Conservation (phyloP, 37 sponge, comb jelly and placozoan species). For the Bolinopsis microptera region DNA sequence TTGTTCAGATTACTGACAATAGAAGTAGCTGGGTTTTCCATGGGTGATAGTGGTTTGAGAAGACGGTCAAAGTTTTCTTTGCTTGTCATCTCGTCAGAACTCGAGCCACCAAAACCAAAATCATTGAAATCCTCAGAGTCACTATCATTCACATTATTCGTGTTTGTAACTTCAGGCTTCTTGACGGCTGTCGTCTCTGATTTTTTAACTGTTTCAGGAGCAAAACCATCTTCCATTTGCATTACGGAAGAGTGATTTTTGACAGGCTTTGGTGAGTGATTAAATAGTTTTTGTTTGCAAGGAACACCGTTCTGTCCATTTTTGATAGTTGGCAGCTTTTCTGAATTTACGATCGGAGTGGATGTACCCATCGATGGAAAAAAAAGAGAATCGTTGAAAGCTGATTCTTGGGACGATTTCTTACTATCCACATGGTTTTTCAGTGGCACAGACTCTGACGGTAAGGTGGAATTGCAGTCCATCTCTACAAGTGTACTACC, state of each 20-base stretch:
- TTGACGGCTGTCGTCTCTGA: background rate
- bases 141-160: background rate
- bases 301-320: background rate
- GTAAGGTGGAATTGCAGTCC: background rate
- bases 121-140: slow-evolving; percentile 47
- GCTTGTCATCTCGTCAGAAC: slow-evolving; percentile 9
- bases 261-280: background rate
- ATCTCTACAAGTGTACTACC: background rate
- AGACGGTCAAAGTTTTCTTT: slow-evolving; percentile 49
- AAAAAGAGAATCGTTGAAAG: background rate
- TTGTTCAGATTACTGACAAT: background rate
- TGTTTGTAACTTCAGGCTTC: background rate
- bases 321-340: background rate
- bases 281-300: background rate
- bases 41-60: background rate
- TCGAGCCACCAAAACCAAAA: background rate
- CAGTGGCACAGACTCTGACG: background rate
- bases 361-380: background rate
- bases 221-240: background rate
- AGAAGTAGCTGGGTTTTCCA: background rate
- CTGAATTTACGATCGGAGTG: background rate
- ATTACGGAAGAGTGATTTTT: background rate
- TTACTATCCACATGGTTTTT: background rate
- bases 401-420: background rate
- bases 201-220: background rate